Conservation (phyloP, 2,888 invertebrate genomes). For the Phalera bucephala region DNA sequence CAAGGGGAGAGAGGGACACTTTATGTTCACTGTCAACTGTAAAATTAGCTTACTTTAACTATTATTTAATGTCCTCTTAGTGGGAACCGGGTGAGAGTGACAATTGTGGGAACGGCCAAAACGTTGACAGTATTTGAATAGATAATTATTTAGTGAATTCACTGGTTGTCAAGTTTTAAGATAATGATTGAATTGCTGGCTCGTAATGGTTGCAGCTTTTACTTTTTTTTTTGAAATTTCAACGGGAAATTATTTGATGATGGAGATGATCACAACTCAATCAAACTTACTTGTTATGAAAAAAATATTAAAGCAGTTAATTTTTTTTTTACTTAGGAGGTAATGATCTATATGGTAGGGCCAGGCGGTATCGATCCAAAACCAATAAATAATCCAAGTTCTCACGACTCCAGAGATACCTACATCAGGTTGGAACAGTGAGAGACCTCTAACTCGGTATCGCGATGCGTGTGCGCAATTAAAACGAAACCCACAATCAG, state of each 20-base stretch:
- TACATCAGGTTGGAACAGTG: constrained; percentile 59
- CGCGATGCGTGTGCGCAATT: constrained; percentile 81
- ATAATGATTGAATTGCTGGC: constrained; percentile 34
- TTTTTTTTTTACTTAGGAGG: no score
- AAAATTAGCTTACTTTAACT: constrained; percentile 71
- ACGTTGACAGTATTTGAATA: constrained; percentile 61
- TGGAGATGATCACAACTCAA: no score
- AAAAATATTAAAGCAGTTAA: no score
- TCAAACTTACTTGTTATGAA: no score
- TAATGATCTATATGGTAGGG: no score
- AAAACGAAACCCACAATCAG: constrained; percentile 82
- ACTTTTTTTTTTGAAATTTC: constrained; percentile 27
- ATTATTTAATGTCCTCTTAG: constrained; percentile 70
- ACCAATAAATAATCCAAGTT: constrained; percentile 71
- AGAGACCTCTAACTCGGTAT: constrained; percentile 68
- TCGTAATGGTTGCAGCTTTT: constrained; percentile 27
- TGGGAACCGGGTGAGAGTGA: constrained; percentile 62
- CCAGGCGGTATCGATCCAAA: constrained; percentile 45
- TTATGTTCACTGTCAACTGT: constrained; percentile 50
- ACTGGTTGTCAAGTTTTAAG: constrained; percentile 40
- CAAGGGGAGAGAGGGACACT: constrained; percentile 40
- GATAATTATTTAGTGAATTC: constrained; percentile 55
- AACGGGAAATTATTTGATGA: no score
- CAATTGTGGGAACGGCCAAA: constrained; percentile 65
- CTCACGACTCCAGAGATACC: constrained; percentile 69